Conservation (phyloP, 2,797 vertebrate species). For the Amniataba percoides region DNA sequence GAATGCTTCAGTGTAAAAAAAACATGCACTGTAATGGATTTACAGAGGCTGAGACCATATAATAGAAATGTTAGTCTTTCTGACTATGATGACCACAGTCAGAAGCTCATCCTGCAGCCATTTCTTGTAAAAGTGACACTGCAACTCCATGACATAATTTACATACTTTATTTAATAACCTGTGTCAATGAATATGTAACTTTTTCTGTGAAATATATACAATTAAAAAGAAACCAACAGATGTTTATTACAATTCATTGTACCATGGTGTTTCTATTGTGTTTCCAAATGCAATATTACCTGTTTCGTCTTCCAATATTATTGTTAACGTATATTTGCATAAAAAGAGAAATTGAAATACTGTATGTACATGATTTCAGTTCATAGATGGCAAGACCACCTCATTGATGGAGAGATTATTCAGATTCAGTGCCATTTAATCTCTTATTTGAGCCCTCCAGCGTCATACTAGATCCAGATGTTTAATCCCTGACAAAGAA, state of each 20-base stretch:
- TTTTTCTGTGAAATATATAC: background rate
- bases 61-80: background rate
- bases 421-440: conserved; percentile 22
- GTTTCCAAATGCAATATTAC: too few species aligned
- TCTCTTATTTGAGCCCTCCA: conserved; percentile 17
- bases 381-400: background rate
- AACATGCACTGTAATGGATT: background rate
- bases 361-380: background rate
- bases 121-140: background rate
- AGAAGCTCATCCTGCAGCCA: background rate
- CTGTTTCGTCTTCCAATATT: background rate
- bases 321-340: background rate
- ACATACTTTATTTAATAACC: background rate
- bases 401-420: conserved; percentile 13
- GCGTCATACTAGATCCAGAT: conserved; percentile 27
- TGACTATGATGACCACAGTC: background rate
- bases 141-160: background rate
- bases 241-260: background rate
- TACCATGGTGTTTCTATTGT: too few species aligned
- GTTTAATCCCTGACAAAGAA: conserved; percentile 22
- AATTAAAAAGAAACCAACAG: background rate
- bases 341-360: background rate
- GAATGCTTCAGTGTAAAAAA: background rate
- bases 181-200: background rate
- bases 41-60: conserved; percentile 18